These are phyloP conservation scores for Hydropotes inermis DNA, from an alignment of 2,113 vertebrate species.

Conservation along the genomic window DNA sequence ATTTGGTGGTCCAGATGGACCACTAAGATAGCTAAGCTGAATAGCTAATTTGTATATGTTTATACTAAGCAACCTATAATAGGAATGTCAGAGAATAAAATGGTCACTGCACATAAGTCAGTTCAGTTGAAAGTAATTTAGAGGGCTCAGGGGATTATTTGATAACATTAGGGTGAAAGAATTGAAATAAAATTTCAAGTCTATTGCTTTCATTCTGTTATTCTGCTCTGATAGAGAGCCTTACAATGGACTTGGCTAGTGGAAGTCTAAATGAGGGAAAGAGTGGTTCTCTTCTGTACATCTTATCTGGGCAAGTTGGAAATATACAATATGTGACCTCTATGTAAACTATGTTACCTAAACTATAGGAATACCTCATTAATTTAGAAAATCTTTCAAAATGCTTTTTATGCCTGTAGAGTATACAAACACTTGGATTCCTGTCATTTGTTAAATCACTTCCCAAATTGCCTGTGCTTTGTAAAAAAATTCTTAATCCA, in stretches of 20 bases:
- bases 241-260: background rate
- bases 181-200: background rate
- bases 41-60: background rate
- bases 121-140: background rate
- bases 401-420: background rate
- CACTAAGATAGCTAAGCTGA: background rate
- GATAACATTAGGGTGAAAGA: background rate
- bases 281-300: background rate
- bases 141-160: background rate
- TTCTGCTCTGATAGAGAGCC: background rate
- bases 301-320: background rate
- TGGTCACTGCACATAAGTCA: background rate
- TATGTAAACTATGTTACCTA: background rate
- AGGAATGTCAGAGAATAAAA: background rate
- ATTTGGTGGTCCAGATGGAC: background rate
- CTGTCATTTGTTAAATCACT: background rate
- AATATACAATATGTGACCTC: background rate
- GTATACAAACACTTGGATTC: background rate
- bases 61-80: background rate
- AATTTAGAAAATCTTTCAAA: background rate
- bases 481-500: background rate
- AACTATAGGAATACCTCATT: background rate
- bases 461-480: background rate
- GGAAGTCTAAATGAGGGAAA: background rate
- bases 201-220: background rate